Evolutionary conservation across 1,140 invertebrate genomes (phyloP), one percentile per base, ranked within the genome.

Genomic region (Apocrypta bakeri): DNA sequence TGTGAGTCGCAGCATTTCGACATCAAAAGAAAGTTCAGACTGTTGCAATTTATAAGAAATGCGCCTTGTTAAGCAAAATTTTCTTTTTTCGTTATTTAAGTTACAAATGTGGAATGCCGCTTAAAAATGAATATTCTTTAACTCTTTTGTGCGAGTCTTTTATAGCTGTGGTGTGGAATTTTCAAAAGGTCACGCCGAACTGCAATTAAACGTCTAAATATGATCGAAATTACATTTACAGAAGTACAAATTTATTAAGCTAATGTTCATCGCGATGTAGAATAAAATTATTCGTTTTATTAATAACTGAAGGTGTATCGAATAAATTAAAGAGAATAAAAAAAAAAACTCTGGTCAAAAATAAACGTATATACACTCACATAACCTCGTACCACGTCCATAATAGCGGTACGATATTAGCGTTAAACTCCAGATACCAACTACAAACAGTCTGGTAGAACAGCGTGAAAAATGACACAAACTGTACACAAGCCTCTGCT

Each of bases 311-410:
- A n/a, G 9, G 14, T 25, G 2, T 42, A 72, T 72, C 37, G n/a
- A 37, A 24, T 24, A 66, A 37, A 9, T 37, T n/a, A n/a, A n/a
- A n/a, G 33, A 29, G 27, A 8, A 66, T 29, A 27, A 29, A 56
- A 17, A 56, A 27, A 0, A 61, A 56, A 61, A 74, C 37, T 21
- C 0, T 0, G n/a, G 31, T 14, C 40, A 42, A 33, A 72, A 1
- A 33, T n/a, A 11, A 72, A 33, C 2, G 14, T n/a, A n/a, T 21
- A 37, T 56, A 83, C 83, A 91, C 90, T 91, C 86, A 91, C 90
- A 80, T 90, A 90, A 84, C 89, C 87, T 64, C 90, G 87, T 74
- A 91, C 87, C 72, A 91, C 85, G 85, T 91, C 90, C 90, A 90
- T 91, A 84, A 81, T 84, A 0, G 40, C n/a, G 72, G 24, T 74